These are phyloP conservation scores for Perodicticus potto DNA, from an alignment of 2,797 vertebrate species.

Conservation along the genomic window DNA sequence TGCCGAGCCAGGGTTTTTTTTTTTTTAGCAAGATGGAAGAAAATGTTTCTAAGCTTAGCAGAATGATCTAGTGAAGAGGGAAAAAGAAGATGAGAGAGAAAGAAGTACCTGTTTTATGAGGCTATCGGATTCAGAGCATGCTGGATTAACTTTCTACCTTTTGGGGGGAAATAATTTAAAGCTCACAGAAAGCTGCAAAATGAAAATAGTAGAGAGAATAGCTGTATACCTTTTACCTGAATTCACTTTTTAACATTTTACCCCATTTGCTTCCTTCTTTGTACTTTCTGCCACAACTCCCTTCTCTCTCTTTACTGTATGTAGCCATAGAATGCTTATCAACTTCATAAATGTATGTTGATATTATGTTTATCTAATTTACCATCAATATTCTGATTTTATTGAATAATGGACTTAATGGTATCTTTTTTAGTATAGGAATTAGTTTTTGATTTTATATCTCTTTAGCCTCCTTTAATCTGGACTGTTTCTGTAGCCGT, in stretches of 20 bases:
- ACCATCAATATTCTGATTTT: background rate
- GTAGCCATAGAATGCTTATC: fast-evolving
- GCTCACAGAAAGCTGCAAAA: background rate
- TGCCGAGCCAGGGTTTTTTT: background rate
- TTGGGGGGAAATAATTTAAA: background rate
- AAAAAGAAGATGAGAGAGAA: background rate
- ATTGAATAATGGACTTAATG: background rate
- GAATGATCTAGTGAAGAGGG: background rate
- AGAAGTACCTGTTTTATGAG: background rate
- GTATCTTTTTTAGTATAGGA: background rate
- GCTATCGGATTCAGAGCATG: background rate
- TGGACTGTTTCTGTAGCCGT: background rate
- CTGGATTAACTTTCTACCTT: background rate
- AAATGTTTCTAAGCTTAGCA: background rate
- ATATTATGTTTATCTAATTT: background rate
- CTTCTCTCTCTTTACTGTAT: background rate
- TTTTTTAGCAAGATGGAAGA: background rate
- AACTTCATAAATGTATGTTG: background rate
- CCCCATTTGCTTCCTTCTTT: too few relatives aligned
- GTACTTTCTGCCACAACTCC: background rate
- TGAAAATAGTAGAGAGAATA: background rate
- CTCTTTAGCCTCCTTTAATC: background rate
- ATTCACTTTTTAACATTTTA: background rate
- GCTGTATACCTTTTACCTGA: background rate
- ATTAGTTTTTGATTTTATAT: background rate